Evolutionary conservation across 2,797 vertebrate genomes (phyloP), one percentile per base, ranked within the genome.

Genomic region (Pogonophryne albipinna): DNA sequence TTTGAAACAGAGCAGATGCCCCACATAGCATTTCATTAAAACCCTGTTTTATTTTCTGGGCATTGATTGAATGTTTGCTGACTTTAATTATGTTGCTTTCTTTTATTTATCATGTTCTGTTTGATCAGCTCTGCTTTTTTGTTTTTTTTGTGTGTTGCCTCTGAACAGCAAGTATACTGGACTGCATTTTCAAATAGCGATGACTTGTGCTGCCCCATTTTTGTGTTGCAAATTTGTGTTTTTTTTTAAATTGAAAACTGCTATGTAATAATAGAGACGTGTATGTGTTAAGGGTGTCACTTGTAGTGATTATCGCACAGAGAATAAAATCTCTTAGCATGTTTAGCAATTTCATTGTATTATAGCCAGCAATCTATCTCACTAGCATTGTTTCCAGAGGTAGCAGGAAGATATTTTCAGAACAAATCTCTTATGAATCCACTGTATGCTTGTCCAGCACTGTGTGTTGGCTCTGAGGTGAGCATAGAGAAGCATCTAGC

Each of bases 21-120:
- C 66, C 66, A 71, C 66, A 83, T 72, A 79, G 61, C 45, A 60
- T 65, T 84, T 86, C 58, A 80, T 84, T 79, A 80, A 64, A 73
- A 64, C 46, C 10, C 9, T 59, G 45, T 76, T 72, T 70, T 68
- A 66, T 71, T 71, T 61, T 27, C 53, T 20, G n/a, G 44, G 31
- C 64, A 70, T 71, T 79, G 50, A 73, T 65, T 45, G 61, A 75
- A 53, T 71, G 64, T 83, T 76, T 71, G 64, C 16, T 49, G 73
- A 69, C 77, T 78, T 55, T 23, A 82, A 72, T 74, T 44, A 53
- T 57, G 76, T 56, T 68, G 51, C 60, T 71, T 76, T 83, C 41
- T 59, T 20, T 77, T 66, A 58, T 56, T 56, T 62, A 38, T 76
- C 46, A 62, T 57, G 70, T 70, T 83, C 50, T 80, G 68, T 74